Conservation (phyloP, 2,888 invertebrate species). For the Meghimatium bilineatum region DNA sequence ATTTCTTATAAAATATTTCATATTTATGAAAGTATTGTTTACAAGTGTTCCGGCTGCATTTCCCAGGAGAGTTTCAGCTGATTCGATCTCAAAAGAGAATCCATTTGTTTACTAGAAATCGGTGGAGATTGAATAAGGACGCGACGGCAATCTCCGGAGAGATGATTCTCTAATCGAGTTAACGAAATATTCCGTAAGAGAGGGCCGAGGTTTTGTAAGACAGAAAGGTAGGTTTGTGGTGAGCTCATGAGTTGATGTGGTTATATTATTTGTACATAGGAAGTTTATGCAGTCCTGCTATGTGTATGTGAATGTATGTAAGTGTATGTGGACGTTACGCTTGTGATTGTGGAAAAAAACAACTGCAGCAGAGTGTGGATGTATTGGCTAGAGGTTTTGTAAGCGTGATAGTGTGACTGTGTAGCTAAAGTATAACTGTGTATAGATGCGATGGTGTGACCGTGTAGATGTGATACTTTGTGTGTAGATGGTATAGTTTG, state of each 20-base stretch:
- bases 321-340: not conserved
- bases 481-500: not conserved
- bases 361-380: too few relatives aligned
- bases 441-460: not conserved
- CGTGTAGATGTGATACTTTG: not conserved
- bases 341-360: too few relatives aligned
- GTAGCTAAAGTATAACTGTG: not conserved
- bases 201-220: not conserved
- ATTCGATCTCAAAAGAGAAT: not conserved
- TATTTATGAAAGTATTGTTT: conserved; percentile 41
- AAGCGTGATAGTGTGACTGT: too few relatives aligned
- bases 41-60: conserved; percentile 28
- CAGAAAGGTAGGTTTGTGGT: not conserved
- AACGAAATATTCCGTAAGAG: not conserved
- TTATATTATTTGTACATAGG: too few relatives aligned
- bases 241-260: not conserved
- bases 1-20: conserved; percentile 34
- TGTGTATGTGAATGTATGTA: not conserved
- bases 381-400: too few relatives aligned
- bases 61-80: conserved; percentile 10
- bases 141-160: not conserved
- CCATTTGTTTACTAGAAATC: conserved; percentile 26
- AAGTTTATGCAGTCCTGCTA: not conserved
- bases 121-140: conserved; percentile 28
- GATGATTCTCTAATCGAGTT: not conserved